Conservation (phyloP, 2,888 invertebrate species). For the Caenorhabditis sulstoni region DNA sequence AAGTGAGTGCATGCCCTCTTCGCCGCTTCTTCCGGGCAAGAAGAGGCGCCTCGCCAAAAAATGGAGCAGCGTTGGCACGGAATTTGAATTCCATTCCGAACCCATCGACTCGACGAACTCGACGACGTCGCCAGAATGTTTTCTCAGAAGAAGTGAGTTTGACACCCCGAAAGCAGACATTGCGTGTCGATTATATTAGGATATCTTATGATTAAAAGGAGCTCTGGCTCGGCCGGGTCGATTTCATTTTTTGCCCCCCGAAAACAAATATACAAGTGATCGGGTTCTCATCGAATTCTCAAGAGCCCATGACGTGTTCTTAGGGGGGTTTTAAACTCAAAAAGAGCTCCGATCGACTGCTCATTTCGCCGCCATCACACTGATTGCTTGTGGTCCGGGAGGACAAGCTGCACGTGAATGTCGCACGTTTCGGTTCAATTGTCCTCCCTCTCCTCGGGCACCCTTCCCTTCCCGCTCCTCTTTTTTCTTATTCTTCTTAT, state of each 20-base stretch:
- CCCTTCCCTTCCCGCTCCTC: constrained; percentile 3
- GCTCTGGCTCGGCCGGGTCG: too few relatives aligned
- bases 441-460: constrained; percentile 16
- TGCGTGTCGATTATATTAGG: not conserved
- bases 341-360: constrained; percentile 24
- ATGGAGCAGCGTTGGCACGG: constrained; percentile 53
- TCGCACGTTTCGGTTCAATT: constrained; percentile 39
- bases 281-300: too few relatives aligned
- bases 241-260: too few relatives aligned
- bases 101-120: not conserved
- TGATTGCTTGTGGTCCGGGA: not conserved
- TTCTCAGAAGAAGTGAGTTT: constrained; percentile 43
- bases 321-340: too few relatives aligned
- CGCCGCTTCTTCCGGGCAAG: constrained; percentile 36
- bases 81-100: constrained; percentile 53
- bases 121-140: constrained; percentile 11
- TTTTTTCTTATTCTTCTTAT: constrained; percentile 14
- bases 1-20: constrained; percentile 51
- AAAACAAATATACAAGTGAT: too few relatives aligned
- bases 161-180: not conserved
- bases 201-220: not conserved
- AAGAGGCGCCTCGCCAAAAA: constrained; percentile 14
- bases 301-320: too few relatives aligned
- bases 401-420: constrained; percentile 41
- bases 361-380: constrained; percentile 12